A percentile compares a stretch with the other conserved stretches of the same genome.
Evolutionary conservation across 2,113 vertebrate species (phyloP).

Genomic region (Microtus richardsoni): DNA sequence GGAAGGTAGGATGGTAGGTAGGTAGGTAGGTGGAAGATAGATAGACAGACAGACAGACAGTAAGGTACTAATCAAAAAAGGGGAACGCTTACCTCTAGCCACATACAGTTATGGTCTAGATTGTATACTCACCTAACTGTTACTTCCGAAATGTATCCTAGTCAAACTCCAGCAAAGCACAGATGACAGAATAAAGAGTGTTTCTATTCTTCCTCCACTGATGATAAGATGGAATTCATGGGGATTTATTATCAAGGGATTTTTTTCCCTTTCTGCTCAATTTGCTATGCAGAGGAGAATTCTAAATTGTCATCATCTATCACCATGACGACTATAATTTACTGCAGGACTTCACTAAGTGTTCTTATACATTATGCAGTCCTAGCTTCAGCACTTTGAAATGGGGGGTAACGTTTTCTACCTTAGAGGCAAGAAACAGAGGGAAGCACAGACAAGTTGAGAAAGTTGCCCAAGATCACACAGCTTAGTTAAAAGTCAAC

Average conservation of each 20-base stretch:
- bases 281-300: neutral
- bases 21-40: conserved; percentile 6
- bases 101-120: neutral
- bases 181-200: conserved; percentile 1
- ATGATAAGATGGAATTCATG: neutral
- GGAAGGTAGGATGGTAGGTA: neutral
- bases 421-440: neutral
- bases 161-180: conserved; percentile 32
- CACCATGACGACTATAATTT: neutral
- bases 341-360: neutral
- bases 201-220: neutral
- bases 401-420: neutral
- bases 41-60: neutral
- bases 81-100: neutral
- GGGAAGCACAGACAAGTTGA: neutral
- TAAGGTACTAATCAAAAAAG: conserved; percentile 37
- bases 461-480: neutral
- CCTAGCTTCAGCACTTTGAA: neutral
- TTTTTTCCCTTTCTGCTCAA: neutral
- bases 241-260: neutral
- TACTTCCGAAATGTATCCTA: conserved; percentile 23
- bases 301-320: neutral
- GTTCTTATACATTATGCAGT: neutral
- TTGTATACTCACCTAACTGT: conserved; percentile 10
- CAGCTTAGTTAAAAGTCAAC: neutral